These are phyloP conservation scores for Troides oblongomaculatus DNA, from an alignment of 2,888 invertebrate species.

Conservation along the genomic window DNA sequence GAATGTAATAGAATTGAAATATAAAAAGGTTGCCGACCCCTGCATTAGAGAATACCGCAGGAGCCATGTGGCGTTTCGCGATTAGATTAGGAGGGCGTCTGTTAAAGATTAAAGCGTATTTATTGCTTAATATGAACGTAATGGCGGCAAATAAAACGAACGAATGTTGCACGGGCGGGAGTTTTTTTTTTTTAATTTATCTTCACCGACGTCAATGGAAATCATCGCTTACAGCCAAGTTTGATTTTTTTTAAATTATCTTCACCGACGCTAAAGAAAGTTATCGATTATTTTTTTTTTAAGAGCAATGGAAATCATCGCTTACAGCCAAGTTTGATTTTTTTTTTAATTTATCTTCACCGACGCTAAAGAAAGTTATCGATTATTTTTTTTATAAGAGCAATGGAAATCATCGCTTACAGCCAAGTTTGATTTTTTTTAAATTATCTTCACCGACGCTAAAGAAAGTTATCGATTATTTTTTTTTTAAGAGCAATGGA, in stretches of 20 bases:
- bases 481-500: too few relatives aligned
- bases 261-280: too few relatives aligned
- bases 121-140: constrained; percentile 19
- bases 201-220: neutral
- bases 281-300: too few relatives aligned
- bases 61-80: constrained; percentile 40
- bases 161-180: constrained; percentile 1
- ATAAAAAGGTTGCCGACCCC: neutral
- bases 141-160: constrained; percentile 23
- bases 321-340: neutral
- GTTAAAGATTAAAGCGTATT: constrained; percentile 24
- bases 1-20: too few relatives aligned
- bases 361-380: too few relatives aligned
- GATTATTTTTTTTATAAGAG: too few relatives aligned
- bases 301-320: too few relatives aligned
- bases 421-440: neutral
- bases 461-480: neutral
- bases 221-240: too few relatives aligned
- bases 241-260: too few relatives aligned
- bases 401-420: too few relatives aligned
- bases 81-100: constrained; percentile 37
- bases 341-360: constrained; percentile 1
- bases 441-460: neutral
- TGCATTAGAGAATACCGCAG: neutral
- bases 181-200: constrained; percentile 5